Base-by-base conservation (phyloP, 2,797 vertebrate species). In the Xiphorhynchus erythropygius region DNA sequence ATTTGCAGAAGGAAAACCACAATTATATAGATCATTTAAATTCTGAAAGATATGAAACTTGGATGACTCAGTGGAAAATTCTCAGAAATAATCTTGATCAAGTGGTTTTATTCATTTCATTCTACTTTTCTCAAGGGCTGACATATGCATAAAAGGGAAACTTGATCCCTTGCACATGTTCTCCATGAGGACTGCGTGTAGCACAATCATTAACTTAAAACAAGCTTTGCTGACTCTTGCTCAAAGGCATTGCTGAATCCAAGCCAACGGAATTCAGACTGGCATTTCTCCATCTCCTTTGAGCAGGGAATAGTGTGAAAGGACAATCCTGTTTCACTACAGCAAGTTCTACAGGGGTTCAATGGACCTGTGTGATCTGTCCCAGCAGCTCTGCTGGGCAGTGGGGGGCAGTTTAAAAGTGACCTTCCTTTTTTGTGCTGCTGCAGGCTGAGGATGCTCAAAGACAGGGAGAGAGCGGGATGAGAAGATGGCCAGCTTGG, bases 151-250 rank as follows among this genome's bases (percentile, higher is more conserved):
- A 80, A 95, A 88, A 86, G 80, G 59, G 94, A 93, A 97, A 97
- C 50, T 49, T 73, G 96, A 97, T 96, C 95, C 90, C 50, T 87
- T 62, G 77, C 97, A 97, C 74, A 56, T 97, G 97, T 96, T 97
- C 94, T 97, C 96, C 96, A 92, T 91, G 87, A 97, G 95, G 97
- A 93, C 81, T 94, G 89, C 23, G 9, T 92, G 90, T 70, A 79
- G 75, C 59, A 49, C 78, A 92, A 91, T 53, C 94, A 70, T 93
- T 63, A 93, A 93, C 84, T 95, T 93, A 87, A 96, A 97, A 95
- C 93, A 87, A 94, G 85, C 68, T 85, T 77, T 84, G 59, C 89
- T 96, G 87, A 96, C 91, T 93, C 59, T 90, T 90, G 86, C 78
- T 76, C 90, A 84, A 92, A 97, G 57, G 82, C 94, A 96, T 77